A percentile compares a stretch with the other conserved stretches of the same genome.
Evolutionary conservation across 2,113 vertebrate genomes (phyloP).

Genomic region (Arizona elegans): DNA sequence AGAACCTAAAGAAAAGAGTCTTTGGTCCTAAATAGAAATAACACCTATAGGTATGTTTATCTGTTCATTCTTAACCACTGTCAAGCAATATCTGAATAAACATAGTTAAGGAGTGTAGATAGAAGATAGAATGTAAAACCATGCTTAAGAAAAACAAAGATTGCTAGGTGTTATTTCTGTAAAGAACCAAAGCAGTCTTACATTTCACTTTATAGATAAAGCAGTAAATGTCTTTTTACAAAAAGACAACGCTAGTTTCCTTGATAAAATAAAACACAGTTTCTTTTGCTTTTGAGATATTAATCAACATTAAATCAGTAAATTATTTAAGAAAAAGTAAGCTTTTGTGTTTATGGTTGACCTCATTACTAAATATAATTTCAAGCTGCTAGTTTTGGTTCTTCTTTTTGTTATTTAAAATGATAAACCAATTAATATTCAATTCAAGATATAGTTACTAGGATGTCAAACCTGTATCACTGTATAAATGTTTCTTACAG

Average conservation of each 20-base stretch:
- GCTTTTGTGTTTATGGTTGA: background rate
- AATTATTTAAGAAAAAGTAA: background rate
- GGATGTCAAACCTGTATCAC: slow-evolving; percentile 8
- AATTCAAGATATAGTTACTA: background rate
- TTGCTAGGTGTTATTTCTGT: background rate
- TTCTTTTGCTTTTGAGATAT: background rate
- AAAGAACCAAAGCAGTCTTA: background rate
- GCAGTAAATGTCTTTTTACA: background rate
- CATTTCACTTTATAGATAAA: background rate
- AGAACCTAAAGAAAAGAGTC: background rate
- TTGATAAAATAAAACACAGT: background rate
- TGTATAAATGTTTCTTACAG: slow-evolving; percentile 74
- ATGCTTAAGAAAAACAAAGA: background rate
- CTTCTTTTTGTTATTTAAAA: slow-evolving; percentile 17
- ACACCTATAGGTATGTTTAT: background rate
- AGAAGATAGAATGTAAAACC: background rate
- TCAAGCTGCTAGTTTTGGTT: background rate
- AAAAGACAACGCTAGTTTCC: background rate
- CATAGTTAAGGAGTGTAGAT: background rate
- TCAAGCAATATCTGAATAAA: background rate
- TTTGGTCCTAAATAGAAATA: background rate
- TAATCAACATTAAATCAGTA: background rate
- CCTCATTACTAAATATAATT: background rate
- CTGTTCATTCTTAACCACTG: background rate
- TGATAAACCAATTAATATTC: slow-evolving; percentile 10